A percentile compares a stretch with the other conserved stretches of the same genome.
phyloP scores from a whole-genome alignment of 2,797 vertebrate species.

The Acanthornis magna region DNA sequence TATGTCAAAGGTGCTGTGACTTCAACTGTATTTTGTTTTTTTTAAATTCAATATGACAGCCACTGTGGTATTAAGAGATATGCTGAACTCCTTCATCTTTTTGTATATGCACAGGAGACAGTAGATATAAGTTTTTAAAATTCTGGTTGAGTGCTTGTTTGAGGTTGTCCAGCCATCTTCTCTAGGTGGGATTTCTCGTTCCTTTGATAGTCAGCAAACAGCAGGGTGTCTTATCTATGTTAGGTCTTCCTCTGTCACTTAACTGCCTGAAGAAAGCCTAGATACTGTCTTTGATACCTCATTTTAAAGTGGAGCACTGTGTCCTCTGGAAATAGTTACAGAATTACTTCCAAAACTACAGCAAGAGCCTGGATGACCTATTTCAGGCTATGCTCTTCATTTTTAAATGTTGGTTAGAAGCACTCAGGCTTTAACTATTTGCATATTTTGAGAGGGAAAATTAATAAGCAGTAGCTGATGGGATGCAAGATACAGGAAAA shows the following conservation, averaged over 20 bases:
- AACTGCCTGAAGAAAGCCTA: background rate
- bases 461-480: background rate
- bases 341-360: background rate
- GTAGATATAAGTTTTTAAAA: background rate
- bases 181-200: background rate
- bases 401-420: background rate
- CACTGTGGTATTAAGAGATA: background rate
- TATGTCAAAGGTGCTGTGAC: background rate
- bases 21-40: background rate
- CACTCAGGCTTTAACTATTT: background rate
- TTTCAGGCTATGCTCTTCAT: background rate
- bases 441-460: background rate
- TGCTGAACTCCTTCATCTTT: background rate
- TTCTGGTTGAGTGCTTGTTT: constrained; percentile 17
- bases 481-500: background rate
- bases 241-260: background rate
- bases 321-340: background rate
- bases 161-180: constrained; percentile 1
- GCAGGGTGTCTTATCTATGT: background rate
- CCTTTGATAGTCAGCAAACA: background rate
- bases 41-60: background rate
- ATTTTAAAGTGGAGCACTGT: background rate
- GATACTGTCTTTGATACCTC: background rate
- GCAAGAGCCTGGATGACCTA: background rate
- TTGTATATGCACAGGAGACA: background rate